Base-by-base conservation (phyloP, 2,888 invertebrate species). In the Erannis defoliaria region DNA sequence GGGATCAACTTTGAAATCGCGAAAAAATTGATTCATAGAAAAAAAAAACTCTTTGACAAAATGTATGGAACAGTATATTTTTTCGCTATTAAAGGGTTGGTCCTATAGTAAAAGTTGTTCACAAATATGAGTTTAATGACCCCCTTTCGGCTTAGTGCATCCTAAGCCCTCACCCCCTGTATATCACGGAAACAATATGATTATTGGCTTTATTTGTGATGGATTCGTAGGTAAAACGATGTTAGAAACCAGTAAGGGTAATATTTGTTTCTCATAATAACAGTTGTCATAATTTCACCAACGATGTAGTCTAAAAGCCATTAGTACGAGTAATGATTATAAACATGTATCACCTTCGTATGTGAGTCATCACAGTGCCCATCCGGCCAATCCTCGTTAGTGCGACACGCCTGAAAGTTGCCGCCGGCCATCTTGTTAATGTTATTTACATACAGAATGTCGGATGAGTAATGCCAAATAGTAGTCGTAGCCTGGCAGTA, bases 301-400 rank as follows among this genome's bases (percentile, higher is more conserved):
- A 59, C 29, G 31, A 53, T 59, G 38, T 46, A 59, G 40, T 53
- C 58, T 37, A 59, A 31, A 45, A 40, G 10, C 33, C 10, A 46
- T n/a, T 21, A 9, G n/a, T 45, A 12, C 29, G 29, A 57, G 18
- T 68, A 66, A 69, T 48, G 53, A 57, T 62, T 43, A 49, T 45
- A 56, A 74, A 77, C 66, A 70, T 80, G 77, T 86, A 74, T 93
- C 91, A 93, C 92, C 92, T 93, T 91, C 50, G 91, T 90, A 76
- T 90, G 89, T 76, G 84, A 84, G 85, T 92, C 92, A 82, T 91
- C 92, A 84, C 78, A 85, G 76, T 80, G 85, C 82, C 88, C 89
- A 81, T 88, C 90, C 77, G 88, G 87, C 85, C 88, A 87, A 82
- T 88, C 90, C 77, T 78, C 89, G 86, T 89, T 90, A 92, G 86